phyloP scores from a whole-genome alignment of 2,888 invertebrate genomes.

The Noctua janthina region DNA sequence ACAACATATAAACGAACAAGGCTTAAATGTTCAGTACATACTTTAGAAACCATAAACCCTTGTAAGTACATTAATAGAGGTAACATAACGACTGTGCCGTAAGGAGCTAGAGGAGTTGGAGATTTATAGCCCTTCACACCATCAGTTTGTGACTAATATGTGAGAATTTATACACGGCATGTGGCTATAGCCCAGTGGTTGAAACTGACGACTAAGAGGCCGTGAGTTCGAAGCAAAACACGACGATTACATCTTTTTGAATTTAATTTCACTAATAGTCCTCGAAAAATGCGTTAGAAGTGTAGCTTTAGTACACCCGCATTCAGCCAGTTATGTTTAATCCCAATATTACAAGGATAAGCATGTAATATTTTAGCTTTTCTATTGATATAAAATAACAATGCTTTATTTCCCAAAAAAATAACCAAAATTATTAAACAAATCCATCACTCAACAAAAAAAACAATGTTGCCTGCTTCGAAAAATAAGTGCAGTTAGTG shows the following conservation, averaged over 20 bases:
- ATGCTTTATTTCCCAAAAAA: background rate
- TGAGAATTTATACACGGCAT: background rate
- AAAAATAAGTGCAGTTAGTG: conserved; percentile 14
- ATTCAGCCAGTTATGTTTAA: background rate
- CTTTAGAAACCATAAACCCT: conserved; percentile 33
- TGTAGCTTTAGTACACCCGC: background rate
- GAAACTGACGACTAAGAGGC: background rate
- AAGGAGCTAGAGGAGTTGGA: conserved; percentile 13
- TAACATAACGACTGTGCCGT: conserved; percentile 29
- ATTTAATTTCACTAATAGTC: background rate
- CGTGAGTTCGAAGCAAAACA: background rate
- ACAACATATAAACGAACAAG: conserved; percentile 9
- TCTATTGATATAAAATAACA: background rate
- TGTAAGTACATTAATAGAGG: conserved; percentile 7
- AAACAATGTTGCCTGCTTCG: background rate
- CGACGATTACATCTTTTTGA: too few species aligned
- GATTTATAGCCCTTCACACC: conserved; percentile 34
- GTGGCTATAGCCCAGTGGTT: background rate
- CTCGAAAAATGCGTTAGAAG: background rate
- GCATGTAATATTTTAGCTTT: background rate
- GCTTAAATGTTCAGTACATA: conserved; percentile 18
- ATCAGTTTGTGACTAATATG: conserved; percentile 16
- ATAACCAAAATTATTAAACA: background rate
- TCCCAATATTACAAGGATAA: background rate
- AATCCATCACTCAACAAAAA: background rate